phyloP scores from a whole-genome alignment of 1,140 invertebrate species.

The Drosophila serrata region DNA sequence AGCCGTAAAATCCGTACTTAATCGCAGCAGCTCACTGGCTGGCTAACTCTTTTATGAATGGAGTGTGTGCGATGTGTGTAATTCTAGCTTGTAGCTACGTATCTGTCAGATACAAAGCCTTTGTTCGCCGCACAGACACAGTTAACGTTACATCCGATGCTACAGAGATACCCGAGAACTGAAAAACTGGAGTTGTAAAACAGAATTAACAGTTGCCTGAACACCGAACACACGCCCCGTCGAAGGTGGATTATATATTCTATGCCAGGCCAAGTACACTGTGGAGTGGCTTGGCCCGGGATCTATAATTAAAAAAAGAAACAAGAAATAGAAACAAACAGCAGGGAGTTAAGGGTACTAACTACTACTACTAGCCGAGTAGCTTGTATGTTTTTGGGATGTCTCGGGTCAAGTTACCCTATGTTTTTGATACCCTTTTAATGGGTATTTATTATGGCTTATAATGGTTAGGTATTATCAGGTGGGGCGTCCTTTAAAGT shows the following conservation, averaged over 20 bases:
- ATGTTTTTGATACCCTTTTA: neutral
- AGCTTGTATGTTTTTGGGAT: constrained; percentile 29
- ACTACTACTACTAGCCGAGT: constrained; percentile 6
- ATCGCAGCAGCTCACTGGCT: constrained; percentile 38
- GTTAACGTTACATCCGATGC: constrained; percentile 72
- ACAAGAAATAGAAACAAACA: constrained; percentile 37
- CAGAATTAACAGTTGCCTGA: constrained; percentile 83
- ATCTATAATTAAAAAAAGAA: constrained; percentile 79
- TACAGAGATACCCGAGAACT: constrained; percentile 52
- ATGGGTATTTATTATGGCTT: neutral
- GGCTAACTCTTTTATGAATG: constrained; percentile 58
- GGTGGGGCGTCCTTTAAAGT: neutral
- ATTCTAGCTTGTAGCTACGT: constrained; percentile 35
- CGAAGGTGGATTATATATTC: constrained; percentile 21
- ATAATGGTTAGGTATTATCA: neutral
- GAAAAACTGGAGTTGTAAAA: constrained; percentile 62
- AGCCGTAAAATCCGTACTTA: constrained; percentile 41
- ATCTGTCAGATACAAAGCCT: constrained; percentile 25
- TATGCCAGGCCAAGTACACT: constrained; percentile 6
- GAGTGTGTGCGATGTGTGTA: constrained; percentile 48
- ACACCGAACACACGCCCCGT: constrained; percentile 64
- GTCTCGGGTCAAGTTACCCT: neutral
- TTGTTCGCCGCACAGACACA: constrained; percentile 59
- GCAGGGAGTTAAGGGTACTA: constrained; percentile 48
- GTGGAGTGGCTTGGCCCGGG: constrained; percentile 31